Conservation (phyloP, 2,113 vertebrate species). For the Eulacestoma nigropectus region DNA sequence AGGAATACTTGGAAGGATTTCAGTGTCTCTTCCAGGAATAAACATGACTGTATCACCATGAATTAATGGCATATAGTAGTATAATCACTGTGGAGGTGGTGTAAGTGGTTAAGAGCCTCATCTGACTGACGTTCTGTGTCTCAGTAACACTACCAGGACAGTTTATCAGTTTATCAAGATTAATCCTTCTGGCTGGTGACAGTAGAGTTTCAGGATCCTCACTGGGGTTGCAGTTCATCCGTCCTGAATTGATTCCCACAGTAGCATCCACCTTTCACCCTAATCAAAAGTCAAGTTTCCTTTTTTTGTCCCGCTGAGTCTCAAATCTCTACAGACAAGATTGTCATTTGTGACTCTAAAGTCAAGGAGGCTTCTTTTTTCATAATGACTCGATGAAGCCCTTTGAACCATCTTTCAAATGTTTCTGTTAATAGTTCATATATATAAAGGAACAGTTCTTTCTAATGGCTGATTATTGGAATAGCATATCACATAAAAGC, state of each 20-base stretch:
- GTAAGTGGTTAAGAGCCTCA: not conserved
- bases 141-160: not conserved
- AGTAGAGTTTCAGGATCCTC: not conserved
- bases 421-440: not conserved
- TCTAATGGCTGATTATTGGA: not conserved
- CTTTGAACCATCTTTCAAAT: not conserved
- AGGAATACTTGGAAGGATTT: not conserved
- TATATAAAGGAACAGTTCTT: not conserved
- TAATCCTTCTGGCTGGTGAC: not conserved
- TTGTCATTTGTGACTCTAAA: not conserved
- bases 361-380: not conserved
- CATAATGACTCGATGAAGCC: not conserved
- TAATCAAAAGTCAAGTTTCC: not conserved
- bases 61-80: not conserved
- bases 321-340: not conserved
- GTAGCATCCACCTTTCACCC: not conserved
- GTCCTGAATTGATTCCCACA: not conserved
- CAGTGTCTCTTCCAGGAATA: not conserved
- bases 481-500: not conserved
- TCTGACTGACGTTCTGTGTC: not conserved
- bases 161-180: not conserved
- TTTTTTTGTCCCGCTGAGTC: accelerated
- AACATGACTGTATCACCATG: not conserved
- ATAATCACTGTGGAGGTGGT: not conserved
- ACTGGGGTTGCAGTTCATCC: not conserved